phyloP scores from a whole-genome alignment of 2,888 invertebrate genomes.

The Zygaena filipendulae region DNA sequence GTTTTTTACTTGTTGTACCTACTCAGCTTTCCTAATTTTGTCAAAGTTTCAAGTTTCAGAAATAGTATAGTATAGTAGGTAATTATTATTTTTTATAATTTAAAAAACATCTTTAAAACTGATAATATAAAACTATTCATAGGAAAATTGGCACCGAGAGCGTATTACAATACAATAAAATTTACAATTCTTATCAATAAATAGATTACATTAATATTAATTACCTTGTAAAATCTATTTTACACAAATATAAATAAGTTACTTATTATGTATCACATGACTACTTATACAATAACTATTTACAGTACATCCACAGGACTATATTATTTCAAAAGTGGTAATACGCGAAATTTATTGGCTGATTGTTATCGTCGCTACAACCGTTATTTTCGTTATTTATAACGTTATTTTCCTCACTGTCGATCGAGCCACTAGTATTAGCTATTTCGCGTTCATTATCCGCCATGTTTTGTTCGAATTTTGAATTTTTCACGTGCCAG shows the following conservation, averaged over 20 bases:
- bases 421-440: conserved; percentile 26
- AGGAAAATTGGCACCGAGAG: conserved; percentile 47
- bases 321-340: conserved; percentile 44
- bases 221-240: conserved; percentile 38
- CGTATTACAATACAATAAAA: no score
- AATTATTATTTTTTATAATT: no score
- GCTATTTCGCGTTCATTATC: conserved; percentile 22
- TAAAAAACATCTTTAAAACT: no score
- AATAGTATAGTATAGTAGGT: no score
- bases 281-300: conserved; percentile 38
- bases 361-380: conserved; percentile 23
- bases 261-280: conserved; percentile 49
- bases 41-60: no score
- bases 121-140: no score
- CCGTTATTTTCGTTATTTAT: conserved; percentile 16
- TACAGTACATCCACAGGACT: conserved; percentile 27
- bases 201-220: conserved; percentile 15
- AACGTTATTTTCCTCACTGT: conserved; percentile 22
- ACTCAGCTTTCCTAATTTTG: no score
- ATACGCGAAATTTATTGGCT: conserved; percentile 59
- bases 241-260: conserved; percentile 57
- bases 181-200: conserved; percentile 12
- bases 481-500: conserved; percentile 35
- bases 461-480: conserved; percentile 21
- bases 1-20: no score